A percentile compares a stretch with the other conserved stretches of the same genome.
phyloP scores from a whole-genome alignment of 1,140 invertebrate genomes.

The Bombus pascuorum region DNA sequence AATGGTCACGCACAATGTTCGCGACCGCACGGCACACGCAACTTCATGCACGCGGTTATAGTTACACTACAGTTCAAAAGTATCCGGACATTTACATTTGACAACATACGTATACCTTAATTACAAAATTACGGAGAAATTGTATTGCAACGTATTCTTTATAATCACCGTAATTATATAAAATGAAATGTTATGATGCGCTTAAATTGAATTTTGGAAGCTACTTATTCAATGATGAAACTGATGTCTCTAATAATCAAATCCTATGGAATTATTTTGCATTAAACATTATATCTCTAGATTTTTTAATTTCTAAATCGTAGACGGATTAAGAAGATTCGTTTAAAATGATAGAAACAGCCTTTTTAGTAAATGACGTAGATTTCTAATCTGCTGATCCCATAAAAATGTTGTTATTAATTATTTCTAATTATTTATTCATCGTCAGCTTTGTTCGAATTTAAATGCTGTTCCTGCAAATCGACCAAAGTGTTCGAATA shows the following conservation, averaged over 20 bases:
- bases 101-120: background rate
- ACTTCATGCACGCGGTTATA: slow-evolving; percentile 56
- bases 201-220: background rate
- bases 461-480: background rate
- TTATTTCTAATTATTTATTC: background rate
- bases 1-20: slow-evolving; percentile 56
- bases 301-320: background rate
- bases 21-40: slow-evolving; percentile 54
- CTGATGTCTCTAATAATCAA: too few species aligned
- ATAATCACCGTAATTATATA: background rate
- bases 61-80: slow-evolving; percentile 39
- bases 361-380: too few species aligned
- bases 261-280: background rate
- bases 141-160: background rate
- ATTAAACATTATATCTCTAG: background rate
- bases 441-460: background rate
- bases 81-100: background rate
- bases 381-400: too few species aligned
- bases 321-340: background rate
- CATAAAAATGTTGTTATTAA: background rate
- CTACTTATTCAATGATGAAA: background rate
- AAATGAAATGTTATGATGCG: background rate
- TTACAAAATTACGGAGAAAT: background rate
- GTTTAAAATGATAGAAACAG: background rate
- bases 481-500: background rate